Percentiles rank a stretch among this genome's conserved stretches.
Evolutionary conservation across 2,888 invertebrate genomes (phyloP).

Genomic region (Meghimatium bilineatum): DNA sequence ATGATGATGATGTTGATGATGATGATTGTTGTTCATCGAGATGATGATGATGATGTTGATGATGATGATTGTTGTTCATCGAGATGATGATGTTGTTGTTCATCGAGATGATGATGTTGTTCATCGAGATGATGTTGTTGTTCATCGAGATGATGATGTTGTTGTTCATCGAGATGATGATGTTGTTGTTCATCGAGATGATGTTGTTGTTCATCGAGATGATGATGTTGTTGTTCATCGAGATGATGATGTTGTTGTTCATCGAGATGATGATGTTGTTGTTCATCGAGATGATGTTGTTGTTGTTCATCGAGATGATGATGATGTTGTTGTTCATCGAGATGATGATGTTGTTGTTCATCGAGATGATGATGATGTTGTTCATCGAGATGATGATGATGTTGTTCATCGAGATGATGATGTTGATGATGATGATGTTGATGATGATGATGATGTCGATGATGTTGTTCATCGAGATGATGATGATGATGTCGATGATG

Average conservation of each 20-base stretch:
- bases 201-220: not conserved
- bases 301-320: not conserved
- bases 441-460: too few species aligned
- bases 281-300: slow-evolving; percentile 13
- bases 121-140: not conserved
- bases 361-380: not conserved
- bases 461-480: too few species aligned
- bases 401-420: not conserved
- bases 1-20: not conserved
- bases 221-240: not conserved
- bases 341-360: not conserved
- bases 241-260: not conserved
- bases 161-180: not conserved
- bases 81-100: not conserved
- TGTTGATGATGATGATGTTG: not conserved
- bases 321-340: not conserved
- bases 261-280: not conserved
- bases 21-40: not conserved
- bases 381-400: not conserved
- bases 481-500: not conserved
- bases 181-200: not conserved
- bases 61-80: too few species aligned
- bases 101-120: too few species aligned
- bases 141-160: not conserved
- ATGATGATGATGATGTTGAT: not conserved